Evolutionary conservation across 2,888 invertebrate genomes (phyloP), one percentile per base, ranked within the genome.

Genomic region (Seira musarum): DNA sequence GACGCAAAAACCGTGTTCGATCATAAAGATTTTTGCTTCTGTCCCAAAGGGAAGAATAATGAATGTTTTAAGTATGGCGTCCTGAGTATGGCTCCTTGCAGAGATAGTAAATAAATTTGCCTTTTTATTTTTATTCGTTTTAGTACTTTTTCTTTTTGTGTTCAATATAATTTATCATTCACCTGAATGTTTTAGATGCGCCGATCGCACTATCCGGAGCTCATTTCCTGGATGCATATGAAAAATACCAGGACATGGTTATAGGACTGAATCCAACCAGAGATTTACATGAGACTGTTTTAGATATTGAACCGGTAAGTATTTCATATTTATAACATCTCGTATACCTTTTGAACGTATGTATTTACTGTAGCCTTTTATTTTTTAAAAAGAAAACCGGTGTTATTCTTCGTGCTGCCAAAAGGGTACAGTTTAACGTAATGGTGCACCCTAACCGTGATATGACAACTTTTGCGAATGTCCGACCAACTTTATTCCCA

Each of bases 201-300:
- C 97, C 97, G 0, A 94, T 97, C 0, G 95, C 94, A 86, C 90
- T 96, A 8, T 97, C 96, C 0, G 95, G 94, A 88, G 96, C 96
- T 0, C 97, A 97, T 88, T 97, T 96, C 89, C 94, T 93, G 88
- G 93, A 95, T 83, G 94, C 95, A 0, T 83, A 82, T 69, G 81
- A 86, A 21, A 81, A 79, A 46, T 86, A 86, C 40, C 88, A 93
- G 17, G 89, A 92, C 0, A 91, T 92, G 0, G 92, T 95, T 15
- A 93, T 93, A 69, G 96, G 96, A 1, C 89, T 96, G 8, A 90
- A 91, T 1, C 95, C 96, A 0, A 89, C 91, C 10, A 90, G 91
- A 86, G 91, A 93, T 70, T 90, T 92, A 75, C 96, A 96, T 87
- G 92, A 92, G 87, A 93, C 94, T 0, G 95, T 93, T 88, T 93